Base-by-base conservation (phyloP, 2,797 vertebrate genomes). In the Anas flavirostris region DNA sequence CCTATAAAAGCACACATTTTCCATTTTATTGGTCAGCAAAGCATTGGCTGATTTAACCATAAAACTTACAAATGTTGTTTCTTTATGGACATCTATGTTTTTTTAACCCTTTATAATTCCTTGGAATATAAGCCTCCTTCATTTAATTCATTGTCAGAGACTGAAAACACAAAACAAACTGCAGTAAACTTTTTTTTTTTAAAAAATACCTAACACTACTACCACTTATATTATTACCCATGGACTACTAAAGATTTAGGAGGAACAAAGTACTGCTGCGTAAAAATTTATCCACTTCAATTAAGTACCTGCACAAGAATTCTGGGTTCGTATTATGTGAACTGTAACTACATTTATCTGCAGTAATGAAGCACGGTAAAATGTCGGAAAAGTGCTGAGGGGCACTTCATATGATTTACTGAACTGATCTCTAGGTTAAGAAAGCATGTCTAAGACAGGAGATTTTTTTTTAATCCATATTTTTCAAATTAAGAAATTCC, bases 21-120 rank as follows among this genome's bases (percentile, higher is more conserved):
- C 97, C 98, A 97, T 97, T 98, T 98, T 98, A 98, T 98, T 98
- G 96, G 98, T 98, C 97, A 97, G 97, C 95, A 96, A 98, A 97
- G 97, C 94, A 98, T 97, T 96, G 95, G 97, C 74, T 86, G 93
- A 97, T 98, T 98, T 97, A 97, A 97, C 96, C 95, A 96, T 98
- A 98, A 98, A 98, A 97, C 84, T 95, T 96, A 97, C 92, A 97
- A 98, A 97, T 91, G 91, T 89, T 96, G 94, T 96, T 97, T 95
- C 96, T 97, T 97, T 97, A 98, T 93, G 91, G 96, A 96, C 86
- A 97, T 94, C 91, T 94, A 93, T 90, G 86, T 82, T 96, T 97
- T 97, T 97, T 95, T 94, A 95, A 92, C 91, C 93, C 93, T 94
- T 93, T 97, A 89, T 96, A 96, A 97, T 96, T 87, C 84, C 81